Percentiles rank a stretch among this genome's conserved stretches.
These are phyloP conservation scores for Bombus haemorrhoidalis DNA, from an alignment of 1,140 invertebrate genomes.

Conservation along the genomic window DNA sequence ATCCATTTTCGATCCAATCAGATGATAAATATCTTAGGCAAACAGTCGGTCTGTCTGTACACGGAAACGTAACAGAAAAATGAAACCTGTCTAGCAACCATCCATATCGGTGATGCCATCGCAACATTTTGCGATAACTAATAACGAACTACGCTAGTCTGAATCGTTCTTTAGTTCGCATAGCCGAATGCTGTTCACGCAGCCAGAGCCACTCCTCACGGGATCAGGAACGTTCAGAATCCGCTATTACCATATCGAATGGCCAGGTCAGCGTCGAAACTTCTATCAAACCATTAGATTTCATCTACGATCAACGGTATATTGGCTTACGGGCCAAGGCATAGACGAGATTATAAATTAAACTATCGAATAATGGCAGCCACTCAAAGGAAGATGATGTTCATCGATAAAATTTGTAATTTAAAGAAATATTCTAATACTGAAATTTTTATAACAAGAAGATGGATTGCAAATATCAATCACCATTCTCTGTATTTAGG, in stretches of 20 bases:
- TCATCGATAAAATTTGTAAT: too few species aligned
- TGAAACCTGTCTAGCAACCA: neutral
- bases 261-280: neutral
- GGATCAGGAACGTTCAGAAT: constrained; percentile 32
- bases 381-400: too few species aligned
- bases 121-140: neutral
- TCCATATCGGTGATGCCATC: neutral
- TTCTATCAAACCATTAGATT: neutral
- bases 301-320: neutral
- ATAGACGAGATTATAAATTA: too few species aligned
- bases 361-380: too few species aligned
- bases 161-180: neutral
- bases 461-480: too few species aligned
- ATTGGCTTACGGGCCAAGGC: neutral
- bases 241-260: too few species aligned
- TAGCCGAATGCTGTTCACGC: constrained; percentile 22
- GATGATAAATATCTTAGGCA: neutral
- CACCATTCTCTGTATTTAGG: too few species aligned
- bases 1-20: neutral
- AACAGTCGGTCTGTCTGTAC: neutral
- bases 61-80: neutral
- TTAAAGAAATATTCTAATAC: too few species aligned
- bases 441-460: too few species aligned
- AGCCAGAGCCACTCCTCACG: constrained; percentile 29
- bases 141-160: neutral